Evolutionary conservation across 2,888 invertebrate species (phyloP).

Genomic region (Drosophila suboccidentalis): DNA sequence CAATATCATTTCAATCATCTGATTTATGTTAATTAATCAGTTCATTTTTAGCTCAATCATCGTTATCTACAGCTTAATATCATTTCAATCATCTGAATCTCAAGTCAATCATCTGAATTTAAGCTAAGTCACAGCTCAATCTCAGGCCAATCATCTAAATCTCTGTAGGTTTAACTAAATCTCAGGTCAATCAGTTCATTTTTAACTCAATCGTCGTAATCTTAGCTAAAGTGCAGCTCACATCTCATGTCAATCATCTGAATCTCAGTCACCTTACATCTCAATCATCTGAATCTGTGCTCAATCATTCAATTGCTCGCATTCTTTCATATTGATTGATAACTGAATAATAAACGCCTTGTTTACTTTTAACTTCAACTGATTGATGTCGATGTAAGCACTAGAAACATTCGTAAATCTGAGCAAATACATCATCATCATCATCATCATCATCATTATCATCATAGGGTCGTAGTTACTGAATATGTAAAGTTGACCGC

Average conservation of each 20-base stretch:
- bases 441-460: neutral
- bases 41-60: too few species aligned
- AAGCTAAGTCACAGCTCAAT: neutral
- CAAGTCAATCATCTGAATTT: neutral
- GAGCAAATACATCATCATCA: neutral
- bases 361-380: neutral
- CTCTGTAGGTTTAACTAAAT: neutral
- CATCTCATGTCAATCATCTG: neutral
- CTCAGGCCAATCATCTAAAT: neutral
- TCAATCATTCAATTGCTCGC: neutral
- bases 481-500: constrained; percentile 44
- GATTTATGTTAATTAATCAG: too few species aligned
- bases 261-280: neutral
- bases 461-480: neutral
- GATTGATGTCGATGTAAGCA: neutral
- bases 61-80: too few species aligned
- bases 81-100: neutral
- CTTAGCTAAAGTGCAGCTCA: neutral
- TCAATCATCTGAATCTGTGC: neutral
- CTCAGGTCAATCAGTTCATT: neutral
- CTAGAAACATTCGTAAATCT: neutral
- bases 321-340: too few species aligned
- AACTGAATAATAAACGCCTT: neutral
- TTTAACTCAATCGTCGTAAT: neutral
- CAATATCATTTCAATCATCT: too few species aligned